A percentile compares a stretch with the other conserved stretches of the same genome.
These are phyloP conservation scores for Ericerus pela DNA, from an alignment of 1,140 invertebrate genomes.

Conservation along the genomic window DNA sequence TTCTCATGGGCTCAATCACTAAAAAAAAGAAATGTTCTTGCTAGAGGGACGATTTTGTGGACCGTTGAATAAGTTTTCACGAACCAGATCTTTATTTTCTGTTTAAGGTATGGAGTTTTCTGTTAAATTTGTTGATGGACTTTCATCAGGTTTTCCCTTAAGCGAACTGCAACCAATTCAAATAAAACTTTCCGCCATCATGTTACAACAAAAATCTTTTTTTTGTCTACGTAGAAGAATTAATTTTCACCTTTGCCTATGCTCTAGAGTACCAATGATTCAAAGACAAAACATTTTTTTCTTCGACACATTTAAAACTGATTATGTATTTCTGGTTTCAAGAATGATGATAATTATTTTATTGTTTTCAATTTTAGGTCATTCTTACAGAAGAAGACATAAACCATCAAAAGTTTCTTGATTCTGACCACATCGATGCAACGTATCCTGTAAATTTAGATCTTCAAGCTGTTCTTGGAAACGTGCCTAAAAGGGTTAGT, in stretches of 20 bases:
- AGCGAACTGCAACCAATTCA: too few relatives aligned
- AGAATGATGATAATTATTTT: not conserved
- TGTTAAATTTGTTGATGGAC: too few relatives aligned
- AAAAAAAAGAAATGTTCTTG: slow-evolving; percentile 1
- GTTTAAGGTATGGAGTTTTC: too few relatives aligned
- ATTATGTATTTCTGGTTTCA: not conserved
- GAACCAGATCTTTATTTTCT: too few relatives aligned
- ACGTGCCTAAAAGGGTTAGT: slow-evolving; percentile 70
- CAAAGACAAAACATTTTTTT: slow-evolving; percentile 5
- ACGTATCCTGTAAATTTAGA: slow-evolving; percentile 69
- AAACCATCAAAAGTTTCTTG: not conserved
- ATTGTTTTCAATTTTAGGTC: slow-evolving; percentile 29
- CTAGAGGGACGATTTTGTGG: too few relatives aligned
- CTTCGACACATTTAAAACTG: not conserved
- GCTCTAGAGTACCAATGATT: too few relatives aligned
- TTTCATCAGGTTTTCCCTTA: too few relatives aligned
- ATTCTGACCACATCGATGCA: not conserved
- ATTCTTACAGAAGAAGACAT: slow-evolving; percentile 47
- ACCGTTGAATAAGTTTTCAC: too few relatives aligned
- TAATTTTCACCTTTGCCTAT: too few relatives aligned
- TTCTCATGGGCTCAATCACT: not conserved
- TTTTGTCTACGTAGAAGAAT: too few relatives aligned
- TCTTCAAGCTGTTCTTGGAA: slow-evolving; percentile 75
- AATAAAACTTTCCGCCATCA: too few relatives aligned
- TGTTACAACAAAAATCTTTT: too few relatives aligned